Percentiles rank a stretch among this genome's conserved stretches.
Conservation (phyloP, 2,797 vertebrate genomes). For the Orientallactaga sibirica region DNA sequence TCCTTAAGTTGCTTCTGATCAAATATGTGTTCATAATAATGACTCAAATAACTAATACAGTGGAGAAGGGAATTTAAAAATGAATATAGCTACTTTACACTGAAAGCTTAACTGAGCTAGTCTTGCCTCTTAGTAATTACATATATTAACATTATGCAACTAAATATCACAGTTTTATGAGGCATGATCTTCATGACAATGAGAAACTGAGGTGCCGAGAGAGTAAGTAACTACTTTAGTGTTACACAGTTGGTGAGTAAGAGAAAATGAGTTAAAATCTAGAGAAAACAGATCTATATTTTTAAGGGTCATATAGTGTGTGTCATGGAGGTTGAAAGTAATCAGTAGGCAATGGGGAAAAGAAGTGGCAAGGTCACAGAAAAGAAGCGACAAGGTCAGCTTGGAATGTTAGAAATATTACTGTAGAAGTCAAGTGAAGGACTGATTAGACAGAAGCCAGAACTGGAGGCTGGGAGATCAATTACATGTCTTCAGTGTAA, state of each 20-base stretch:
- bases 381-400: neutral
- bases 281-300: neutral
- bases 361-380: neutral
- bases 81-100: neutral
- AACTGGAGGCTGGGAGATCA: neutral
- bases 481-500: neutral
- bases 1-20: too few relatives aligned
- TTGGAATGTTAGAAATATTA: neutral
- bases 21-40: too few relatives aligned
- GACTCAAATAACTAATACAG: neutral
- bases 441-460: neutral
- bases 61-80: slow-evolving; percentile 1
- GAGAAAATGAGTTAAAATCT: neutral
- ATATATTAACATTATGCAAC: slow-evolving; percentile 2
- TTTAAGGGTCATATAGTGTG: neutral
- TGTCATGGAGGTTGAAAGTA: neutral
- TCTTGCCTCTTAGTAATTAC: neutral
- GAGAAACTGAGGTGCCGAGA: slow-evolving; percentile 2
- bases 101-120: neutral
- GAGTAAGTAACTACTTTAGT: neutral
- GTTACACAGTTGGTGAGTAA: neutral
- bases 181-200: slow-evolving; percentile 13
- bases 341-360: neutral
- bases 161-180: neutral
- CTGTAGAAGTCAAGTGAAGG: neutral